A percentile compares a stretch with the other conserved stretches of the same genome.
phyloP scores from a whole-genome alignment of 1,140 invertebrate species.

The Trichomalopsis sarcophagae region DNA sequence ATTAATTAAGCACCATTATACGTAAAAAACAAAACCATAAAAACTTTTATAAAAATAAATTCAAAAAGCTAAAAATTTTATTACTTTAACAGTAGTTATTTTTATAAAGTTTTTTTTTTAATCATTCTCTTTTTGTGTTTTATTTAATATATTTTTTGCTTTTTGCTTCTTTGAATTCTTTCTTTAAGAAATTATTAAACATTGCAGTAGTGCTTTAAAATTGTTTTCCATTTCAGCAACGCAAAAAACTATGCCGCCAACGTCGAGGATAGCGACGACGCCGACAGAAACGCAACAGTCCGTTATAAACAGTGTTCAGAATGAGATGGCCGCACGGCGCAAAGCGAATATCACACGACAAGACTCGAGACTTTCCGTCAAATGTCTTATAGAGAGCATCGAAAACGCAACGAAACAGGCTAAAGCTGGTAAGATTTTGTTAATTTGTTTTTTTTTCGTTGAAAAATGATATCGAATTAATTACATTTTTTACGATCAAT shows the following conservation, averaged over 20 bases:
- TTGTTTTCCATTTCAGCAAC: conserved; percentile 60
- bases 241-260: conserved; percentile 65
- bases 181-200: neutral
- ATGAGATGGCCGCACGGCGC: conserved; percentile 77
- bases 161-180: conserved; percentile 44
- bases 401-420: conserved; percentile 91
- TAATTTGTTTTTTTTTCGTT: neutral
- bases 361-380: conserved; percentile 89
- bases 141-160: conserved; percentile 47
- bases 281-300: conserved; percentile 74
- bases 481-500: neutral
- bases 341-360: conserved; percentile 80
- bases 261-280: conserved; percentile 61
- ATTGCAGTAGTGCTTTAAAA: neutral
- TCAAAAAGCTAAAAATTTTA: conserved; percentile 25
- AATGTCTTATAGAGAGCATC: conserved; percentile 92
- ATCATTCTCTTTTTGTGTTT: conserved; percentile 41
- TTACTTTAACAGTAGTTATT: conserved; percentile 7
- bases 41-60: conserved; percentile 31
- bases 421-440: conserved; percentile 77
- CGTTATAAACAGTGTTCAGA: conserved; percentile 75
- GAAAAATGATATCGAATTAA: neutral
- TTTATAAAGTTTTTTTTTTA: conserved; percentile 25
- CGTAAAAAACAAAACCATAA: neutral
- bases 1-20: neutral